These are phyloP conservation scores for Phortica okadai DNA, from an alignment of 2,888 invertebrate genomes.

Conservation along the genomic window DNA sequence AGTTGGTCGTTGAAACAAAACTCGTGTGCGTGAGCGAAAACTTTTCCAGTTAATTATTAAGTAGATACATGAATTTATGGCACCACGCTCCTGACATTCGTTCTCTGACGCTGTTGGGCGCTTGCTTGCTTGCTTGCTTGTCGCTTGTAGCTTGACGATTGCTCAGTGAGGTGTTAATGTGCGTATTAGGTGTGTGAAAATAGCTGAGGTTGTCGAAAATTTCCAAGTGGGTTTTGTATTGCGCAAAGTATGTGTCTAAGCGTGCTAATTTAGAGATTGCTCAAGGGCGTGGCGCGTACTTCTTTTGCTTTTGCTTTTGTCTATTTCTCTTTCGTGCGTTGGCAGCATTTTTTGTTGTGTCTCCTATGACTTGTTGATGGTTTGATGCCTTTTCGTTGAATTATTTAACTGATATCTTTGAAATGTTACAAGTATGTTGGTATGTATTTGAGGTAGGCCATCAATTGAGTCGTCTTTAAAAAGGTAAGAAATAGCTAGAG, in stretches of 20 bases:
- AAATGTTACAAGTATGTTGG: not conserved
- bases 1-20: not conserved
- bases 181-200: conserved; percentile 63
- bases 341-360: not conserved
- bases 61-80: conserved; percentile 62
- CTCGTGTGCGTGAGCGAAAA: conserved; percentile 41
- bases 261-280: conserved; percentile 24
- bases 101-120: not conserved
- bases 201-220: conserved; percentile 6
- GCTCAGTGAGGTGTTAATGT: conserved; percentile 67
- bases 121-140: conserved; percentile 42
- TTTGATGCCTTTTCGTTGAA: too few relatives aligned
- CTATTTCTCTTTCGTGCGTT: too few relatives aligned
- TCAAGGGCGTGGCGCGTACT: not conserved
- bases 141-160: conserved; percentile 23
- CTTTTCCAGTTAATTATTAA: conserved; percentile 67
- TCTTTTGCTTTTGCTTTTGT: not conserved
- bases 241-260: not conserved
- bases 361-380: too few relatives aligned
- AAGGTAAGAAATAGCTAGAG: not conserved
- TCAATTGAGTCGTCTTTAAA: not conserved
- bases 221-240: not conserved
- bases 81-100: not conserved
- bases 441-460: not conserved
- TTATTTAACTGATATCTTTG: not conserved